Percentiles rank a stretch among this genome's conserved stretches.
Evolutionary conservation across 2,797 vertebrate genomes (phyloP).

Genomic region (Malurus leucopterus): DNA sequence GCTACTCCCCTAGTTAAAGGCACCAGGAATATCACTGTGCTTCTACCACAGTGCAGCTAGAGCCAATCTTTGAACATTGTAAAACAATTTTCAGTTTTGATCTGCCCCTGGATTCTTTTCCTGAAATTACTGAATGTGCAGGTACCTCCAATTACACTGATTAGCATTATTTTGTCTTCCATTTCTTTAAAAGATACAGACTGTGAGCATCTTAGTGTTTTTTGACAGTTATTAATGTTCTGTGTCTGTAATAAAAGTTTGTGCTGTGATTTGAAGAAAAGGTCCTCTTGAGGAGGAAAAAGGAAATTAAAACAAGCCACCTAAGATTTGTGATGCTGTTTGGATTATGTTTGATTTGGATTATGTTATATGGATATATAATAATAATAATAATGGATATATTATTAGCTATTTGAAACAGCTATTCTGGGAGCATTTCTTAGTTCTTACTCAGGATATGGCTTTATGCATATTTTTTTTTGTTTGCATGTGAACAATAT

Average conservation of each 20-base stretch:
- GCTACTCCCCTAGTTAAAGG: background rate
- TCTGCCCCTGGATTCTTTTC: background rate
- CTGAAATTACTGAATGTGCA: background rate
- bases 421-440: background rate
- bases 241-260: background rate
- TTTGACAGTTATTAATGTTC: background rate
- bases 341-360: background rate
- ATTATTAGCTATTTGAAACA: too few species aligned
- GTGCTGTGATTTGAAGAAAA: background rate
- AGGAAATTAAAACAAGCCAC: background rate
- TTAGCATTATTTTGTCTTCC: background rate
- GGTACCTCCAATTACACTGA: background rate
- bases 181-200: background rate
- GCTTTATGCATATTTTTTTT: background rate
- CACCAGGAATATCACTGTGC: background rate
- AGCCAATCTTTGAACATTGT: rapidly evolving
- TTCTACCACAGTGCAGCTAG: background rate
- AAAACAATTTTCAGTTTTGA: background rate
- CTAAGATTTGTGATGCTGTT: background rate
- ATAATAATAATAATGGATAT: too few species aligned
- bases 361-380: too few species aligned
- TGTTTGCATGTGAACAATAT: background rate
- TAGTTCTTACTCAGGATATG: background rate
- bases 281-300: background rate
- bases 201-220: background rate